These are phyloP conservation scores for Lichenostomus cassidix DNA, from an alignment of 2,113 vertebrate genomes.

Conservation along the genomic window DNA sequence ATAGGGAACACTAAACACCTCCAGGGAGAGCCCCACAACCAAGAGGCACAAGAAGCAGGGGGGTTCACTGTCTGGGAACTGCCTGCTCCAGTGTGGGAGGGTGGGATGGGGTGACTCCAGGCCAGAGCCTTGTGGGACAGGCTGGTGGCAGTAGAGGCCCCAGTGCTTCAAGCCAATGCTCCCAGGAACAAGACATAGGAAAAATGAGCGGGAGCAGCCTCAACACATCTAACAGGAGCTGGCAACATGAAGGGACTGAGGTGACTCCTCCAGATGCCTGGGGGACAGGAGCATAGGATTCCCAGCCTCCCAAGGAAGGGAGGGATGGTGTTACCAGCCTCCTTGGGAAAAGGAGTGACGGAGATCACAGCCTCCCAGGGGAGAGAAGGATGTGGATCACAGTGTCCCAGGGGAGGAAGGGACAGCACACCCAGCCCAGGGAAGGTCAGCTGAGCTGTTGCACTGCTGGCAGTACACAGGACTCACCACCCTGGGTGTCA, in stretches of 20 bases:
- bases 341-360: not conserved
- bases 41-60: not conserved
- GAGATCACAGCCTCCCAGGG: not conserved
- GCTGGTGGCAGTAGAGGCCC: not conserved
- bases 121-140: accelerated
- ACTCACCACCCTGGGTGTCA: not conserved
- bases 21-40: not conserved
- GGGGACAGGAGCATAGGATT: not conserved
- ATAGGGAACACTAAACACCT: not conserved
- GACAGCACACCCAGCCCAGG: not conserved
- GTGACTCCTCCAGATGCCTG: not conserved
- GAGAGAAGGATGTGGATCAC: not conserved
- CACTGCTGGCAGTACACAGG: not conserved
- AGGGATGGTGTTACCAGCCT: not conserved
- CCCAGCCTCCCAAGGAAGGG: not conserved
- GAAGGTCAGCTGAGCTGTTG: not conserved
- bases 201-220: not conserved
- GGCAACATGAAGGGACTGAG: not conserved
- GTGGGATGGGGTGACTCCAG: accelerated
- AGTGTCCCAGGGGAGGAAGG: not conserved
- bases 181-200: accelerated
- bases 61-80: not conserved
- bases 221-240: not conserved
- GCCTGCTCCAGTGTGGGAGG: not conserved
- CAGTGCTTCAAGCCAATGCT: accelerated